These are phyloP conservation scores for Phoebastria nigripes DNA, from an alignment of 2,797 vertebrate species.

Conservation along the genomic window DNA sequence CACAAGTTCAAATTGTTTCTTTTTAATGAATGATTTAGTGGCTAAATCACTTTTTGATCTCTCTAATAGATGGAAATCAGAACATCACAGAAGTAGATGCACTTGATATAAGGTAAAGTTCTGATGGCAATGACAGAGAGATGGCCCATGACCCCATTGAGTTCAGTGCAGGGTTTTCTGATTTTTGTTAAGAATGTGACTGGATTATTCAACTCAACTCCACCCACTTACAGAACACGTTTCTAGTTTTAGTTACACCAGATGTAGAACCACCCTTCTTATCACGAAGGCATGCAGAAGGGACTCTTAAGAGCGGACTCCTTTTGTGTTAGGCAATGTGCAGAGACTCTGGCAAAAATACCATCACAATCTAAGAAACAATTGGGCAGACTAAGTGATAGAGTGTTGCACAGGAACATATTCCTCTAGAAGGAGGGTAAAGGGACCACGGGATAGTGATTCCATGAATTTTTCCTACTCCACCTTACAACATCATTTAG, in stretches of 20 bases:
- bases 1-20: not conserved
- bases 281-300: not conserved
- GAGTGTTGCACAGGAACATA: not conserved
- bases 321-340: not conserved
- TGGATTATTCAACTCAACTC: not conserved
- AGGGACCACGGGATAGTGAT: not conserved
- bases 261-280: not conserved
- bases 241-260: not conserved
- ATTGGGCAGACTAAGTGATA: not conserved
- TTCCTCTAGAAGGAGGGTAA: not conserved
- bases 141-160: not conserved
- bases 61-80: constrained; percentile 66
- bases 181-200: not conserved
- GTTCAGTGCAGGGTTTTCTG: not conserved
- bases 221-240: not conserved
- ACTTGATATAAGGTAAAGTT: constrained; percentile 73
- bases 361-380: not conserved
- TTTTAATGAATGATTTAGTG: not conserved
- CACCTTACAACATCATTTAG: not conserved
- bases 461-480: not conserved
- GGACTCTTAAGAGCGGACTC: not conserved
- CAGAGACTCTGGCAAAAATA: not conserved
- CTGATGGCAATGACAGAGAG: not conserved
- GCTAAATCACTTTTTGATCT: constrained; percentile 1
- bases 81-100: constrained; percentile 80